A percentile compares a stretch with the other conserved stretches of the same genome.
These are phyloP conservation scores for Resseliella maxima DNA, from an alignment of 2,888 invertebrate genomes.

Conservation along the genomic window DNA sequence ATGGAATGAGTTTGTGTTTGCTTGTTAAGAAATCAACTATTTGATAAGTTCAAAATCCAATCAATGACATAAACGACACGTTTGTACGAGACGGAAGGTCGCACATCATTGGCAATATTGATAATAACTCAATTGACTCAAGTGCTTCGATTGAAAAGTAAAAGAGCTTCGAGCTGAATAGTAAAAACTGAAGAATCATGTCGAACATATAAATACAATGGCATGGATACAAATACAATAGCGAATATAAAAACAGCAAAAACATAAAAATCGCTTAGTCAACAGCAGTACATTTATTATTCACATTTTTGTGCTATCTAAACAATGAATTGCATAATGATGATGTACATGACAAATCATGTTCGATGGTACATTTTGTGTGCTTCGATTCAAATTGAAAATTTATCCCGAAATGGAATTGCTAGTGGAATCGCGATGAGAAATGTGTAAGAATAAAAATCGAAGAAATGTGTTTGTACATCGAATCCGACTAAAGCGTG, in stretches of 20 bases:
- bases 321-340: slow-evolving; percentile 10
- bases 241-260: background rate
- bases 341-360: slow-evolving; percentile 20
- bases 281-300: slow-evolving; percentile 25
- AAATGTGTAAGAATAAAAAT: too few relatives aligned
- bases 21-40: background rate
- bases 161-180: background rate
- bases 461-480: background rate
- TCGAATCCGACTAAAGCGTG: background rate
- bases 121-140: slow-evolving; percentile 12
- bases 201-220: background rate
- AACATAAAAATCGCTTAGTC: background rate
- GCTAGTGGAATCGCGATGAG: too few relatives aligned
- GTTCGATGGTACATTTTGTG: background rate
- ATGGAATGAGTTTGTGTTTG: too few relatives aligned
- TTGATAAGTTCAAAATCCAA: slow-evolving; percentile 25
- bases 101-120: background rate
- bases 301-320: slow-evolving; percentile 4
- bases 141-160: background rate
- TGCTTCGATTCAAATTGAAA: too few relatives aligned
- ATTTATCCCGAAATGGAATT: too few relatives aligned
- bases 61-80: background rate
- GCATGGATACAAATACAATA: background rate
- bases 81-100: background rate
- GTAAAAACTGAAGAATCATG: background rate